These are phyloP conservation scores for Lepus oiostolus DNA, from an alignment of 2,797 vertebrate species.

Conservation along the genomic window DNA sequence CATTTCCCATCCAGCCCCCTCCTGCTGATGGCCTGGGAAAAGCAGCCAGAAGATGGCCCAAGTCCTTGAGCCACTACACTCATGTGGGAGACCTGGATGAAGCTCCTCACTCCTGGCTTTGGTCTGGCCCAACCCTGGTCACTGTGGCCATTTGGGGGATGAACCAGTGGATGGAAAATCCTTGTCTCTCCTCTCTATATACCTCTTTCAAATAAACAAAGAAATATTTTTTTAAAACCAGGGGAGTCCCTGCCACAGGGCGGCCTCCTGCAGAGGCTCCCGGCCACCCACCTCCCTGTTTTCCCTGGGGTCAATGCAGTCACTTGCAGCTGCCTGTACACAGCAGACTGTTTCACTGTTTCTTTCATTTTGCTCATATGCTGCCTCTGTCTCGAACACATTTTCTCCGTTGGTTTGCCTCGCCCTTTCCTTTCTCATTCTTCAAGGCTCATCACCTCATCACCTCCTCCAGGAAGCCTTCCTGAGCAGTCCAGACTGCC, in stretches of 20 bases:
- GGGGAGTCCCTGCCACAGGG: not conserved
- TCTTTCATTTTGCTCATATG: not conserved
- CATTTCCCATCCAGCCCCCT: too few relatives aligned
- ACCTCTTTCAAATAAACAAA: too few relatives aligned
- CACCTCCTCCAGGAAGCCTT: not conserved
- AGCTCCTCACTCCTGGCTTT: too few relatives aligned
- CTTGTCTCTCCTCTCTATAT: too few relatives aligned
- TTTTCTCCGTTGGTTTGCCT: not conserved
- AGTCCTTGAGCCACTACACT: too few relatives aligned
- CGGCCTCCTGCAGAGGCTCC: not conserved
- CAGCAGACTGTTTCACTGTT: accelerated
- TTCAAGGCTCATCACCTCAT: not conserved
- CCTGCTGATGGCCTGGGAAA: too few relatives aligned
- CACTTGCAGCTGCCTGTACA: accelerated
- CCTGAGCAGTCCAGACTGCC: not conserved
- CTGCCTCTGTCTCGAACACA: not conserved
- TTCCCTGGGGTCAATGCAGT: not conserved
- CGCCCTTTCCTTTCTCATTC: not conserved
- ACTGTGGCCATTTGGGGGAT: too few relatives aligned
- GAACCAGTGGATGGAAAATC: too few relatives aligned
- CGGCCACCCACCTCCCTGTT: not conserved
- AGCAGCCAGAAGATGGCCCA: too few relatives aligned
- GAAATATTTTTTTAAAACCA: too few relatives aligned
- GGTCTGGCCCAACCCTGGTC: too few relatives aligned
- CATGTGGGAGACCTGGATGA: too few relatives aligned